Base-by-base conservation (phyloP, 2,797 vertebrate species). In the Tragelaphus eurycerus region DNA sequence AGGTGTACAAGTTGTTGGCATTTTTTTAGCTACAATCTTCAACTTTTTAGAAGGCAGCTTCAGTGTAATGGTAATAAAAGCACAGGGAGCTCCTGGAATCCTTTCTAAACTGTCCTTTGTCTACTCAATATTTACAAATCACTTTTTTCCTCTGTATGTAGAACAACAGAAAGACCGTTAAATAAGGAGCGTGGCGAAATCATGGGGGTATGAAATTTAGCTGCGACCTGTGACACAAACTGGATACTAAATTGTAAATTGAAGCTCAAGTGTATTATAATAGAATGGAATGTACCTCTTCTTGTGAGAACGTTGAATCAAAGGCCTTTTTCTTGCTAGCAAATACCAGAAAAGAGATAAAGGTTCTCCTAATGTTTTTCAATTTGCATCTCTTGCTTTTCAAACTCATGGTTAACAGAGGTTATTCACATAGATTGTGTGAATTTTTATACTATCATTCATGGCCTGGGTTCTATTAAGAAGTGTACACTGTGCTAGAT, bases 11-110 rank as follows among this genome's bases (percentile, higher is more conserved):
- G 3, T 29, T n/a, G 6, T 4, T 27, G 88, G 17, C 43, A 67
- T 19, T 16, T 67, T 93, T 52, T 14, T 2, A 8, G 54, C 29
- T 59, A 8, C 6, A 55, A 21, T 52, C 16, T 81, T 86, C 2
- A 23, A 4, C 27, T 25, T 54, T 95, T 97, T 76, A 38, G 84
- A 88, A n/a, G 38, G 50, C 38, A 9, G 12, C 85, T 94, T 91
- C 31, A 74, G 21, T 62, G 23, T 79, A 43, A 89, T 43, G 19
- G 19, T 25, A 89, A 93, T 38, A 12, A 86, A 50, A 93, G 25
- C 4, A 27, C 67, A 59, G 54, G 29, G 92, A 54, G 95, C 97
- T 97, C 95, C 96, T 96, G 84, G 67, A 91, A 93, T 94, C 90
- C 92, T 95, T 96, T 78, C 93, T 89, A 83, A 54, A 85, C n/a